Base-by-base conservation (phyloP, 2,113 vertebrate species). In the Petaurus breviceps region DNA sequence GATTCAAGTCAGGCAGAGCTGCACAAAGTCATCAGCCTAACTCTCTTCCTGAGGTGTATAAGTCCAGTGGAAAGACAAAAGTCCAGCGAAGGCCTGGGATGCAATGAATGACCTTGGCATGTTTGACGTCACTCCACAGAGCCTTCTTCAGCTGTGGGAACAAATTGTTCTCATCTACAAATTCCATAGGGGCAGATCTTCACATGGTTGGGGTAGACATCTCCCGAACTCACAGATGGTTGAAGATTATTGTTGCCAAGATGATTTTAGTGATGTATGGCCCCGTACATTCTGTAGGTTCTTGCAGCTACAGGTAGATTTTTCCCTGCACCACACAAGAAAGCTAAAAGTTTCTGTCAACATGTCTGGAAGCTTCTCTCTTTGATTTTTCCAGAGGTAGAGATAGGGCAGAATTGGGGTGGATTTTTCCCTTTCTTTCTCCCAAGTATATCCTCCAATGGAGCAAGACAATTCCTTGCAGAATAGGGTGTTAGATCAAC, bases 351-450 rank as follows among this genome's bases (percentile, higher is more conserved):
- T 54, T 47, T 54, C 28, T 52, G 47, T 61, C 90, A 95, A 92
- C 7, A 0, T 24, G 55, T 89, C 47, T 90, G 19, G 2, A 95
- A 91, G n/a, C 91, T 96, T 95, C 26, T 90, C 37, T 68, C 26
- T 51, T 23, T 91, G 19, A 14, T 94, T 89, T 84, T 37, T 57
- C 37, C 51, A 91, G 91, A 14, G 5, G 9, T 61, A 12, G 0
- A 51, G 90, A 84, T 54, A 28, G 90, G 95, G 68, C 11, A 51
- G 91, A 26, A 47, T 55, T 89, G 94, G n/a, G 89, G 28, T 93
- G 8, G 37, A 55, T 92, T 92, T 91, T 92, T 25, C 43, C 43
- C 28, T 92, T 50, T 19, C 52, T 90, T 51, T 93, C 90, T 23
- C 37, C 53, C 50, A 5, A 61, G 11, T 47, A 89, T 23, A 23